Base-by-base conservation (phyloP, 2,797 vertebrate genomes). In the Scolopax rusticola region DNA sequence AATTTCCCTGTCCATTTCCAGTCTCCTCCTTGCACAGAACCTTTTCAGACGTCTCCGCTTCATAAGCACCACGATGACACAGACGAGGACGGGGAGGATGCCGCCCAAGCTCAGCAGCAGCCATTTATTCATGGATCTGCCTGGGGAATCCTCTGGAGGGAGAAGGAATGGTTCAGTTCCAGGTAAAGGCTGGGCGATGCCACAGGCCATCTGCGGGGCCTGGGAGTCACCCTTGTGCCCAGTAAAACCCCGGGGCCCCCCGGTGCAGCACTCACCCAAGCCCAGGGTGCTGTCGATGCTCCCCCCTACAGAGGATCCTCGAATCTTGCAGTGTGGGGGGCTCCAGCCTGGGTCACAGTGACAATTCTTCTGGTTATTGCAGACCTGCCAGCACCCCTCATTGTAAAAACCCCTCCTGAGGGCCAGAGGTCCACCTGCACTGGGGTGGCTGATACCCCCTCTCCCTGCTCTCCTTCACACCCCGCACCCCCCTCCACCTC, bases 271-370 rank as follows among this genome's bases (percentile, higher is more conserved):
- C 95, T 48, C 54, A 96, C 93, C 41, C 0, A 15, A 13, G 5
- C 47, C 53, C 87, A 30, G 30, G 10, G 9, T 38, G 8, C 75
- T 87, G 73, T 84, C 43, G 1, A 74, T 15, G 41, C 93, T 91
- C 57, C 95, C 51, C 4, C 91, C 85, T 1, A 65, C 2, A 0
- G 24, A 19, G 18, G 53, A 61, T 8, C 83, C 89, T 36, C 18
- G 74, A 1, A 3, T 60, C 32, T 40, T 65, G 33, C 95, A 96
- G 15, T 38, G 4, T 5, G 93, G 95, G 1, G 95, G 95, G 6
- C 40, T 54, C 95, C 95, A 96, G 41, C 95, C 95, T 3, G 51
- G 78, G 12, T 84, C 7, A 2, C 93, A 96, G 57, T 96, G 95
- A 60, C 95, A 96, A 30, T 89, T 93, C 33, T 28, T 91, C 14